Evolutionary conservation across 2,797 vertebrate genomes (phyloP).

Genomic region (Cottoperca gobio): DNA sequence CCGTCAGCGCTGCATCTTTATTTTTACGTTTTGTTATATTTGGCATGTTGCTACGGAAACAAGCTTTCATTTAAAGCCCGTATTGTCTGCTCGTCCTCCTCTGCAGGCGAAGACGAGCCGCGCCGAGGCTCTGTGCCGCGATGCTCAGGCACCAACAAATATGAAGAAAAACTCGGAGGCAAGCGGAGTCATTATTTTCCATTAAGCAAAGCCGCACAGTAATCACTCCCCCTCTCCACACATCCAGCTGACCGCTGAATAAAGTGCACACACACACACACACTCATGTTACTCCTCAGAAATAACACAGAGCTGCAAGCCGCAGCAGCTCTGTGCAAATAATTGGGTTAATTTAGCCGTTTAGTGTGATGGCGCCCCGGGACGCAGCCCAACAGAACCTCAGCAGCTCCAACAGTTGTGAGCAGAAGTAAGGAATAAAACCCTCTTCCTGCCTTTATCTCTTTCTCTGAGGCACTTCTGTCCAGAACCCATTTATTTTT

Average conservation of each 20-base stretch:
- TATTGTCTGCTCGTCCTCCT: constrained; percentile 31
- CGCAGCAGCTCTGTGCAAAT: constrained; percentile 47
- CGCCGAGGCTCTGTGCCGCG: constrained; percentile 35
- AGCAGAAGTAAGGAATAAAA: constrained; percentile 21
- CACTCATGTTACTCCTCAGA: no score
- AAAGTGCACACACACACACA: constrained; percentile 17
- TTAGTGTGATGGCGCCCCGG: constrained; percentile 60
- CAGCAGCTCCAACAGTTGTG: constrained; percentile 4
- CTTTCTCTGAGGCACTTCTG: constrained; percentile 51
- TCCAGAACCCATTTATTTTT: constrained; percentile 76
- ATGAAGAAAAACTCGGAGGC: background rate
- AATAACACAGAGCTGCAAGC: no score
- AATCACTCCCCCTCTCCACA: constrained; percentile 47
- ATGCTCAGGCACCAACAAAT: constrained; percentile 24
- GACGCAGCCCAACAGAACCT: constrained; percentile 40
- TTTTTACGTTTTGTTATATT: constrained; percentile 63
- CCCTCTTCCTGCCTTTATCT: constrained; percentile 57
- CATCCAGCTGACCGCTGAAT: constrained; percentile 59
- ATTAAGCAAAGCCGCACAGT: constrained; percentile 55
- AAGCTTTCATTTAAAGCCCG: constrained; percentile 46
- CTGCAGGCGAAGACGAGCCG: constrained; percentile 43
- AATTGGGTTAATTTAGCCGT: constrained; percentile 71
- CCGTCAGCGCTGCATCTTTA: constrained; percentile 36
- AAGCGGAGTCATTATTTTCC: constrained; percentile 51
- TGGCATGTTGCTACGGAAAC: constrained; percentile 75